Evolutionary conservation across 1,140 invertebrate species (phyloP).

Genomic region (Linepithema humile): DNA sequence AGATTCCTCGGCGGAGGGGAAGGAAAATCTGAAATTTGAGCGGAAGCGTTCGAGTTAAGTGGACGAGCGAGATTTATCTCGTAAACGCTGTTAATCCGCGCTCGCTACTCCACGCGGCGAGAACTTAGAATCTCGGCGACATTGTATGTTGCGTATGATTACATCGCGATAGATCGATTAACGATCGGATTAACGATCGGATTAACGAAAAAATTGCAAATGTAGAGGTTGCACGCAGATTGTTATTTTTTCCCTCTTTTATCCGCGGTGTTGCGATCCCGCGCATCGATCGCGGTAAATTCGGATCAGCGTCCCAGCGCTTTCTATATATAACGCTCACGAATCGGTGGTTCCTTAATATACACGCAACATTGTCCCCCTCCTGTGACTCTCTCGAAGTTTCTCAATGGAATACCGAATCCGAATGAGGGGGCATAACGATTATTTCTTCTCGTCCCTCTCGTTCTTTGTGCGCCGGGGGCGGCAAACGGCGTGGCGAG

Average conservation of each 20-base stretch:
- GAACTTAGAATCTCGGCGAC: constrained; percentile 29
- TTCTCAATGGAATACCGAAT: constrained; percentile 80
- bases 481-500: too few relatives aligned
- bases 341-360: constrained; percentile 39
- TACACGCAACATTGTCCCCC: constrained; percentile 51
- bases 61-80: constrained; percentile 31
- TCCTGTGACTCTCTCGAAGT: constrained; percentile 41
- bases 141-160: background rate
- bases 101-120: constrained; percentile 1
- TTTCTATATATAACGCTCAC: constrained; percentile 26
- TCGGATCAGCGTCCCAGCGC: constrained; percentile 39
- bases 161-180: constrained; percentile 32
- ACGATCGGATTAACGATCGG: too few relatives aligned
- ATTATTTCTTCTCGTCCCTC: constrained; percentile 61
- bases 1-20: background rate
- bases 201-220: constrained; percentile 25
- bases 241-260: background rate
- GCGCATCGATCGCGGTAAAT: constrained; percentile 66
- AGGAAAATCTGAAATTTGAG: background rate
- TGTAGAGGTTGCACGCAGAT: background rate
- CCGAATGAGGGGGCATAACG: constrained; percentile 56
- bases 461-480: background rate
- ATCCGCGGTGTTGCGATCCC: background rate
- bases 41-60: constrained; percentile 53
- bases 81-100: constrained; percentile 16